Base-by-base conservation (phyloP, 2,113 vertebrate genomes). In the Tauraco erythrolophus region DNA sequence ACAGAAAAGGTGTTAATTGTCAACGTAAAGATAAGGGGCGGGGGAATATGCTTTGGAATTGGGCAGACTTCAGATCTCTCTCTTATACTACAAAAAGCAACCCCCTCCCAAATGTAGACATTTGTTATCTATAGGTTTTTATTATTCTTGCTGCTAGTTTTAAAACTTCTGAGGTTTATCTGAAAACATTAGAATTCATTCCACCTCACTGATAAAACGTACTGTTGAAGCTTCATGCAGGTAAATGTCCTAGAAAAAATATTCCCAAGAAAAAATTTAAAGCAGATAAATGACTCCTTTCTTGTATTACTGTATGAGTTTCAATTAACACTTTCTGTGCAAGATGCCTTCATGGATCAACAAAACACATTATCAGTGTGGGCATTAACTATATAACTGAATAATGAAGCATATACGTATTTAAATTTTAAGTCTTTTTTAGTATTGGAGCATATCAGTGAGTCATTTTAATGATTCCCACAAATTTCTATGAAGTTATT, bases 371-470 rank as follows among this genome's bases (percentile, higher is more conserved):
- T 43, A 87, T 54, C 66, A 78, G 14, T 92, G 53, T 33, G 24
- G 25, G 30, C n/a, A 9, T 91, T 97, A 56, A 71, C 54, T 88
- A 2, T 60, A 65, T 21, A 91, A 94, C 62, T 53, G 14, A 95
- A 74, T 88, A 80, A 56, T 65, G 54, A 60, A 81, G 28, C 23
- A 74, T 45, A 53, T 66, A 46, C 53, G 19, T 93, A 39, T 43
- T 93, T 94, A 93, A 54, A 31, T 83, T 66, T 76, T 85, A 33
- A n/a, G n/a, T n/a, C n/a, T n/a, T 72, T 12, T 83, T 88, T 91
- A 78, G 21, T 88, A 61, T 58, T 65, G 71, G 77, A 89, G 41
- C 19, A 1, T 84, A 45, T 84, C 91, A 77, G 24, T 91, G 76
- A 83, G 61, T 81, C 14, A 17, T 93, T 97, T 77, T 71, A 86